Evolutionary conservation across 2,888 invertebrate genomes (phyloP), one percentile per base, ranked within the genome.

Genomic region (Crepidodera aurea): DNA sequence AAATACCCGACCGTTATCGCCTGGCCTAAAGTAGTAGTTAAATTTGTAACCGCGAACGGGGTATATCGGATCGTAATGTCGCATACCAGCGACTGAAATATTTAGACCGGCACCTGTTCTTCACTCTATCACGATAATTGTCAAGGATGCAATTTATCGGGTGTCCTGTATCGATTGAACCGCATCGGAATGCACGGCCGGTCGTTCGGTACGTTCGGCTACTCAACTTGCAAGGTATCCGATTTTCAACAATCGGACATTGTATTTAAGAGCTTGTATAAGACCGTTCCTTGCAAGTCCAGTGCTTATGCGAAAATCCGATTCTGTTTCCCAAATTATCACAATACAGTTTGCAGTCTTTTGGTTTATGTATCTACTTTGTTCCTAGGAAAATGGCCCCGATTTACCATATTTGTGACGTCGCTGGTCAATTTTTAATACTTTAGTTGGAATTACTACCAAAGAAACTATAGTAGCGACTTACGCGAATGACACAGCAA

Each of bases 21-120:
- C 40, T 18, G 40, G 40, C 2, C 40, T 13, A 40, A 40, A 40
- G n/a, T 2, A 4, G 40, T 8, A 22, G 37, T 37, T 22, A 22
- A 44, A 44, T 44, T 16, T 44, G 44, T 22, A 44, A 44, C 19
- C 44, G 19, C 44, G 10, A 44, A 13, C 44, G n/a, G 44, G 44
- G 44, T 44, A 44, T 44, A 18, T 15, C 44, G 44, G 18, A 18
- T 18, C 55, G 42, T 32, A 44, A 10, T 55, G 44, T 44, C 44
- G 44, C 46, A 19, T 46, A 34, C 32, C 32, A 55, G 37, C 51
- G 51, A 51, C 44, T 59, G 59, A 32, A 44, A 48, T 59, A 59
- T 59, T 53, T 39, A 13, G 44, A 18, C 19, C 34, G 42, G 44
- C 59, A 59, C 51, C 59, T 59, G 59, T 46, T 59, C 51, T 32